A percentile compares a stretch with the other conserved stretches of the same genome.
Conservation (phyloP, 1,140 invertebrate genomes). For the Pemphigus obesinymphae region DNA sequence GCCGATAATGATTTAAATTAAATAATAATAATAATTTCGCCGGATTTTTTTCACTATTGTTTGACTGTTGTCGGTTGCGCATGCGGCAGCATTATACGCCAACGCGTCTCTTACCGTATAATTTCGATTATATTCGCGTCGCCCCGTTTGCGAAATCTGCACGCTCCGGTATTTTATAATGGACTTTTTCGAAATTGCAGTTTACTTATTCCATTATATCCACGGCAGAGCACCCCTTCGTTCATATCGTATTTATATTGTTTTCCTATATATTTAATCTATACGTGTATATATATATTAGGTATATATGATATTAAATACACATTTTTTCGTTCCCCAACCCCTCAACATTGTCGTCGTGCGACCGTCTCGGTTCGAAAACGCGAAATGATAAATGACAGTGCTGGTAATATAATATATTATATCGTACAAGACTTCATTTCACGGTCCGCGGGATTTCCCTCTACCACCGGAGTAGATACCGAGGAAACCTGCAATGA, state of each 20-base stretch:
- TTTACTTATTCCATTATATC: constrained; percentile 36
- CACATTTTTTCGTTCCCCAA: constrained; percentile 6
- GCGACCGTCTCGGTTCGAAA: neutral
- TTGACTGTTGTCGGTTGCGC: too few relatives aligned
- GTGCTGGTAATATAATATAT: neutral
- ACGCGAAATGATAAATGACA: constrained; percentile 31
- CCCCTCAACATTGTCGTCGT: neutral
- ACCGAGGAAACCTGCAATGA: too few relatives aligned
- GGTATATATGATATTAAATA: neutral
- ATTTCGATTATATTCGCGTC: constrained; percentile 2
- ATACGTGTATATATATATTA: neutral
- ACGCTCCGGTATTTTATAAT: constrained; percentile 15
- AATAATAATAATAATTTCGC: neutral
- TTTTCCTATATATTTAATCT: constrained; percentile 8
- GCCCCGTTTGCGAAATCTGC: neutral
- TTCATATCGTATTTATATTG: constrained; percentile 22
- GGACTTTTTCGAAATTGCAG: constrained; percentile 19
- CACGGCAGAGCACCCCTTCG: neutral
- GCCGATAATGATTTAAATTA: neutral
- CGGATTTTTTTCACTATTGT: neutral
- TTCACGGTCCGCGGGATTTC: constrained; percentile 30
- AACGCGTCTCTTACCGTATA: neutral
- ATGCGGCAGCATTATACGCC: neutral
- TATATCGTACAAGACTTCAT: constrained; percentile 35
- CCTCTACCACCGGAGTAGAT: too few relatives aligned